These are phyloP conservation scores for Pedionomus torquatus DNA, from an alignment of 2,113 vertebrate genomes.

Conservation along the genomic window DNA sequence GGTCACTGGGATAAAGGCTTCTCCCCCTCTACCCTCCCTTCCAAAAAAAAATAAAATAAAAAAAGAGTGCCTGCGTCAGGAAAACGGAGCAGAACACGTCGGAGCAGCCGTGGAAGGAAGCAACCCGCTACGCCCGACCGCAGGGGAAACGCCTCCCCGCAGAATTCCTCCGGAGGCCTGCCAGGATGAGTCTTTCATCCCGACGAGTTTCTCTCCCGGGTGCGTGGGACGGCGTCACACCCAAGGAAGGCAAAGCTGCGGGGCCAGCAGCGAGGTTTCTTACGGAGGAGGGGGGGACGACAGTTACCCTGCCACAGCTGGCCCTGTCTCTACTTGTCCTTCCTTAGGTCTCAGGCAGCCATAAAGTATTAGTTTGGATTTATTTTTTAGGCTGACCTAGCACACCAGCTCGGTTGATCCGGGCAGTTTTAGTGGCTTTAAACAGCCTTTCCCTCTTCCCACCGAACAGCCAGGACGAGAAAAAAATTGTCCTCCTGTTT, in stretches of 20 bases:
- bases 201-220: not conserved
- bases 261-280: not conserved
- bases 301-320: not conserved
- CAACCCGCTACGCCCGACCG: not conserved
- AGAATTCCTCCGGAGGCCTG: not conserved
- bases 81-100: not conserved
- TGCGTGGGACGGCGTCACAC: not conserved
- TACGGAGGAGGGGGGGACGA: not conserved
- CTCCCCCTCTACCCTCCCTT: too few species aligned
- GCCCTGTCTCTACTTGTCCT: slow-evolving; percentile 23
- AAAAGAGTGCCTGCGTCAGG: not conserved
- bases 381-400: not conserved
- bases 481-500: not conserved
- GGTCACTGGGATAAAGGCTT: not conserved
- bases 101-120: not conserved
- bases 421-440: not conserved
- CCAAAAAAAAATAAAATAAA: too few species aligned
- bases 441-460: not conserved
- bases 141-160: not conserved
- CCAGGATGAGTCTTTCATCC: slow-evolving; percentile 4
- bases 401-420: not conserved
- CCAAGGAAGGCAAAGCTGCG: not conserved
- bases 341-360: not conserved
- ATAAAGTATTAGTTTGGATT: rapidly evolving
- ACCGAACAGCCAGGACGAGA: not conserved